Evolutionary conservation across 2,888 invertebrate genomes (phyloP).

Genomic region (Cryptocephalus moraei): DNA sequence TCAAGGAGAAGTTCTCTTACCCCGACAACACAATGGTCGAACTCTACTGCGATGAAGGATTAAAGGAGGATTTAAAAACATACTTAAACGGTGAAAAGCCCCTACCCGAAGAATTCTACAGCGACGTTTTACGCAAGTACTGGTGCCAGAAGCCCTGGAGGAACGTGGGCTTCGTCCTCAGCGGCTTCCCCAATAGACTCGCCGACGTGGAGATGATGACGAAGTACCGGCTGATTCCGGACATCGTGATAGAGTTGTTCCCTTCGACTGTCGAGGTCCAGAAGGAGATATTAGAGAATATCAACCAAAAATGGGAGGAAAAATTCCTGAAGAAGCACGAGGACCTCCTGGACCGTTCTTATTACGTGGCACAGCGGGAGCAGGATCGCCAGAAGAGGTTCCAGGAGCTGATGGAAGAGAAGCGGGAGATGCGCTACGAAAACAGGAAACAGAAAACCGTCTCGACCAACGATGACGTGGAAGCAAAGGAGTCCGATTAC

Average conservation of each 20-base stretch:
- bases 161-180: constrained; percentile 46
- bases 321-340: constrained; percentile 32
- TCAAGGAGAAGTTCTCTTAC: constrained; percentile 17
- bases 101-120: constrained; percentile 38
- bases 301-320: constrained; percentile 29
- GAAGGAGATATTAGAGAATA: constrained; percentile 14
- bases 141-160: constrained; percentile 46
- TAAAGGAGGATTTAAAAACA: constrained; percentile 22
- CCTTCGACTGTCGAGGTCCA: not conserved
- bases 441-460: constrained; percentile 14
- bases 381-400: constrained; percentile 19
- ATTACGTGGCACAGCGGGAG: constrained; percentile 23
- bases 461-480: not conserved
- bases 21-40: constrained; percentile 11
- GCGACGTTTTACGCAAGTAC: constrained; percentile 38
- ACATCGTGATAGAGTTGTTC: constrained; percentile 33
- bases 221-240: constrained; percentile 42
- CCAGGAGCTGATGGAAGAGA: constrained; percentile 26
- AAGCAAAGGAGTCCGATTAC: not conserved
- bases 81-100: constrained; percentile 43
- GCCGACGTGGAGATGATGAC: constrained; percentile 46
- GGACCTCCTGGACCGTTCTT: constrained; percentile 14
- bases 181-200: constrained; percentile 50
- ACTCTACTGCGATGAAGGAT: constrained; percentile 6
- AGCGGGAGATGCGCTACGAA: constrained; percentile 25